Evolutionary conservation across 1,140 invertebrate genomes (phyloP).

Genomic region (Andrena cerasifolii): DNA sequence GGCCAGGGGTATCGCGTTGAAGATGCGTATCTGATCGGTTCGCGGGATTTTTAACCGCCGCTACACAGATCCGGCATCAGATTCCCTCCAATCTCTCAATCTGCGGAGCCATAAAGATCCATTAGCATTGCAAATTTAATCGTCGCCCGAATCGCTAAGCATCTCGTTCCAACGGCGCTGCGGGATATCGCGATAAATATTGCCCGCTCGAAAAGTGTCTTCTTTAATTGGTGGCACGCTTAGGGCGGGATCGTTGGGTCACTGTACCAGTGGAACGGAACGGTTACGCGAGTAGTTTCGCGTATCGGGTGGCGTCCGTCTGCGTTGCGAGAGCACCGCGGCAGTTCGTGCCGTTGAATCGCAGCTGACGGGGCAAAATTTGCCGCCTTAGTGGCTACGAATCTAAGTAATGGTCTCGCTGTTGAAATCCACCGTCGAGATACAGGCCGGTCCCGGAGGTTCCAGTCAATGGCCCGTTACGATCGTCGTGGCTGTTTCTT

Average conservation of each 20-base stretch:
- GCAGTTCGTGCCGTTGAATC: too few species aligned
- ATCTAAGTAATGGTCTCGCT: not conserved
- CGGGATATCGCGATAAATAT: not conserved
- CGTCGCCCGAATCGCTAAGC: constrained; percentile 2
- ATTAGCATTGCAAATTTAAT: constrained; percentile 45
- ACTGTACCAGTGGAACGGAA: too few species aligned
- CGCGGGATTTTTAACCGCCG: constrained; percentile 9
- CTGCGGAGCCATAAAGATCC: constrained; percentile 11
- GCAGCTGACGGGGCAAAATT: not conserved
- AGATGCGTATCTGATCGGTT: constrained; percentile 16
- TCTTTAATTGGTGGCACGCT: not conserved
- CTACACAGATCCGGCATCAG: constrained; percentile 15
- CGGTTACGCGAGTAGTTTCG: too few species aligned
- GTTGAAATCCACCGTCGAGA: constrained; percentile 10
- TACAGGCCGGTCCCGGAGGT: constrained; percentile 7
- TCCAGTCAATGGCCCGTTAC: constrained; percentile 41
- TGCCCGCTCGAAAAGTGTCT: not conserved
- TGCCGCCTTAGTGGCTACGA: not conserved
- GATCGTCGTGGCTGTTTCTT: constrained; percentile 11
- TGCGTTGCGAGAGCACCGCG: too few species aligned
- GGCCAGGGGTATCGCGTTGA: constrained; percentile 10
- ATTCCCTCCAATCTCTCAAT: constrained; percentile 34
- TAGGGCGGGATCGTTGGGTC: too few species aligned
- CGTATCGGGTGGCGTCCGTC: too few species aligned
- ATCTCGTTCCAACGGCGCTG: not conserved